Percentiles rank a stretch among this genome's conserved stretches.
These are phyloP conservation scores for Hofmannophila pseudospretella DNA, from an alignment of 2,888 invertebrate genomes.

Conservation along the genomic window DNA sequence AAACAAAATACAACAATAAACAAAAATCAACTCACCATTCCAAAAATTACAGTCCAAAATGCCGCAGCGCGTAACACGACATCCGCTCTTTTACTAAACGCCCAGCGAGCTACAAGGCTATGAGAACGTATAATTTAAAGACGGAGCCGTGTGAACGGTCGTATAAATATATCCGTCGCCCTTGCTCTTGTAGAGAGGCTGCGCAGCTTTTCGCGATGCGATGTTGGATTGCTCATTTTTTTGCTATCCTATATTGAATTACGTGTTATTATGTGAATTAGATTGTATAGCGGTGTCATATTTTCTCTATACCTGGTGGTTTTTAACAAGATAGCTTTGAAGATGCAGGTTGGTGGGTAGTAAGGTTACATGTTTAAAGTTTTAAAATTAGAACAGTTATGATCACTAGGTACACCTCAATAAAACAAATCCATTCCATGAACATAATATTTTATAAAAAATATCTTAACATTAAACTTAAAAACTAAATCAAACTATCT, in stretches of 20 bases:
- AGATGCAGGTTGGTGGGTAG: constrained; percentile 48
- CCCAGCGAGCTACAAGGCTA: constrained; percentile 62
- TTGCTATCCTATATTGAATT: constrained; percentile 68
- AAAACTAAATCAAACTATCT: no score
- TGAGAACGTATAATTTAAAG: constrained; percentile 78
- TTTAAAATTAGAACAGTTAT: no score
- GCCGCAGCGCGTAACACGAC: constrained; percentile 10
- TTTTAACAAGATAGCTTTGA: constrained; percentile 43
- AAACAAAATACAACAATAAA: constrained; percentile 15
- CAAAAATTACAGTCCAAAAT: constrained; percentile 23
- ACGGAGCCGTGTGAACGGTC: constrained; percentile 49
- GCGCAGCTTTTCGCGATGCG: constrained; percentile 52
- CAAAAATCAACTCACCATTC: constrained; percentile 2
- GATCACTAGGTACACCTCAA: no score
- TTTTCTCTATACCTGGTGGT: constrained; percentile 55
- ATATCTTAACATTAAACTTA: no score
- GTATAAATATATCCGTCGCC: constrained; percentile 42
- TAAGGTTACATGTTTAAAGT: constrained; percentile 1
- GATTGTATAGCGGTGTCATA: constrained; percentile 70
- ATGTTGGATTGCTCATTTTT: constrained; percentile 68
- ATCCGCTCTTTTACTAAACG: constrained; percentile 32
- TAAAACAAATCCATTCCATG: no score
- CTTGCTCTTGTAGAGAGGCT: constrained; percentile 36
- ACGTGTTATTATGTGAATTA: constrained; percentile 77
- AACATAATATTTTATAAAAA: no score